Evolutionary conservation across 2,888 invertebrate species (phyloP), one percentile per base, ranked within the genome.

Genomic region (Dicyrtomina minuta): DNA sequence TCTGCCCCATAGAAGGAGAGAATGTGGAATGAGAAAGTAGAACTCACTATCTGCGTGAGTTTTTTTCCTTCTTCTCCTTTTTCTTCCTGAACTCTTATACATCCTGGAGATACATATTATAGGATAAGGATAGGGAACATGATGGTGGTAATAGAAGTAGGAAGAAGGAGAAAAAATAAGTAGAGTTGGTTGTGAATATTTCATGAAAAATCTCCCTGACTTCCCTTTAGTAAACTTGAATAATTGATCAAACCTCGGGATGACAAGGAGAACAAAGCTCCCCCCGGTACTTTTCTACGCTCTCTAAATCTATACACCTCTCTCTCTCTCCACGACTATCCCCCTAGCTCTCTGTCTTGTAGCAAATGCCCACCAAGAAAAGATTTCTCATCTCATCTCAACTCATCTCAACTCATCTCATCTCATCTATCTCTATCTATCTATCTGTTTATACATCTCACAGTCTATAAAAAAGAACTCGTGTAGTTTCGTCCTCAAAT

Each of bases 171-270:
- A 55, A 27, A 17, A 58, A 58, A 58, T n/a, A 58, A 58, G 20
- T 12, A 8, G 58, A 56, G 56, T 24, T 33, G 58, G 39, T 51
- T 17, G 58, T 58, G 58, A 58, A 58, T 58, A 26, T 56, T 56
- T 56, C 56, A 56, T 56, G 56, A 26, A 33, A 58, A 58, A 58
- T 58, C 33, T 58, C 58, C 58, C 58, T 58, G 15, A 39, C 58
- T 58, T 39, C 58, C 58, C 58, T 58, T 58, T 58, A 58, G 58
- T 58, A 33, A 33, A 33, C 33, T 17, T 58, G 58, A 58, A 58
- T 58, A 58, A 58, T 58, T 58, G 58, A 58, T 58, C 8, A 39
- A 58, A 33, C 58, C 56, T 56, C 33, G 56, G 58, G 58, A 39
- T n/a, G 39, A 58, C 58, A 58, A 58, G 33, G 20, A 17, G 51